Conservation (phyloP, 2,888 invertebrate genomes). For the Cheilosia variabilis region DNA sequence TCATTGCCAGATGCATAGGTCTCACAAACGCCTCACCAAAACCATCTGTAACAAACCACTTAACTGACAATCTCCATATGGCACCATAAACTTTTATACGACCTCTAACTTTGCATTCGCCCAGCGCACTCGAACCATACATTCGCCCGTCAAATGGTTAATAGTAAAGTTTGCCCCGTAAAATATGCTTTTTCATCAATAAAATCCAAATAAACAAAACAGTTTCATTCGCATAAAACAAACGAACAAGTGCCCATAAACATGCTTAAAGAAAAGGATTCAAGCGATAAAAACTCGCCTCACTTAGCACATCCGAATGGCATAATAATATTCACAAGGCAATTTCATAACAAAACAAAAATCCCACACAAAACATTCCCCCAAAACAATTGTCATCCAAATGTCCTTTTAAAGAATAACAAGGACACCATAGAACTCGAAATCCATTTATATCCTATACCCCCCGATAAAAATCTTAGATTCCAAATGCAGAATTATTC, state of each 20-base stretch:
- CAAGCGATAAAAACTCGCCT: conserved; percentile 60
- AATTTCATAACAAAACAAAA: conserved; percentile 15
- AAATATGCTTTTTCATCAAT: conserved; percentile 64
- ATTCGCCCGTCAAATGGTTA: conserved; percentile 47
- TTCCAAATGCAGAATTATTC: conserved; percentile 47
- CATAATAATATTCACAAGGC: conserved; percentile 60
- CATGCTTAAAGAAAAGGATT: conserved; percentile 62
- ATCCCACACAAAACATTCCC: neutral
- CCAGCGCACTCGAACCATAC: conserved; percentile 1
- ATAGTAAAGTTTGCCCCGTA: conserved; percentile 29
- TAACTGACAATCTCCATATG: conserved; percentile 46
- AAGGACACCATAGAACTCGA: conserved; percentile 29
- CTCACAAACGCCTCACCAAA: conserved; percentile 5
- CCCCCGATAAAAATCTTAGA: conserved; percentile 59
- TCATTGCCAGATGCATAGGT: neutral
- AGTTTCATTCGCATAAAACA: conserved; percentile 68
- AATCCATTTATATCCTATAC: conserved; percentile 1
- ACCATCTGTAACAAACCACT: conserved; percentile 33
- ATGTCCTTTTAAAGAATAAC: conserved; percentile 59
- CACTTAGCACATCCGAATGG: conserved; percentile 61
- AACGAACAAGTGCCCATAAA: conserved; percentile 61
- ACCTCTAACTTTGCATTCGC: conserved; percentile 56
- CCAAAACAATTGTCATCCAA: conserved; percentile 57
- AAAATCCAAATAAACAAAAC: conserved; percentile 73
- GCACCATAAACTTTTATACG: conserved; percentile 68